Evolutionary conservation across 1,140 invertebrate genomes (phyloP), one percentile per base, ranked within the genome.

Genomic region (Polyergus mexicanus): DNA sequence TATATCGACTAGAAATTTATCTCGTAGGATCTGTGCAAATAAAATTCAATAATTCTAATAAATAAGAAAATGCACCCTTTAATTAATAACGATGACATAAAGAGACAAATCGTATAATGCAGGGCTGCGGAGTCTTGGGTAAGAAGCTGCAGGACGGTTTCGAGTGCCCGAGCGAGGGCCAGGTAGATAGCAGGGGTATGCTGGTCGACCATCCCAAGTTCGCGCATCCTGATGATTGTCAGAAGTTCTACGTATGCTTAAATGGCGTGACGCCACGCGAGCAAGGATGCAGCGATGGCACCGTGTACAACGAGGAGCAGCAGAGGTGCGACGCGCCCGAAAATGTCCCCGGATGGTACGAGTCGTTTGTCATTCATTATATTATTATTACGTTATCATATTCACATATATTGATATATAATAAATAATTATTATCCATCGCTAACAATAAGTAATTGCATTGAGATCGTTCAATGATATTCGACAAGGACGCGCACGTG

Each of bases 201-300:
- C 91, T 95, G 0, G 96, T 98, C 2, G 97, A 98, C 62, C 98
- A 98, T 94, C 98, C 98, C n/a, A 98, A 98, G 91, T 98, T 97
- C 94, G 96, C 98, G 2, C 97, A 98, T 94, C 97, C 97, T 13
- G 97, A 96, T 10, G 98, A 98, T 93, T 98, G 98, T 94, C 98
- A 98, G 94, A 97, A 98, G 81, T 98, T 98, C 96, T 98, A 98
- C 93, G 98, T 98, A 8, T 99, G 98, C 94, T 95, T 98, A 84
- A 98, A 98, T 93, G 97, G 97, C 8, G 96, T 97, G 25, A 98
- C 97, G 78, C 98, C 98, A 2, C 96, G 98, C 86, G 97, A 98
- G 94, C 96, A 98, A 76, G 97, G 98, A 28, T 98, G 98, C 94
- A 96, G 97, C 91, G 96, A 97, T 35, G 98, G 98, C 54, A 97